Evolutionary conservation across 2,113 vertebrate genomes (phyloP), one percentile per base, ranked within the genome.

Genomic region (Lethenteron reissneri): DNA sequence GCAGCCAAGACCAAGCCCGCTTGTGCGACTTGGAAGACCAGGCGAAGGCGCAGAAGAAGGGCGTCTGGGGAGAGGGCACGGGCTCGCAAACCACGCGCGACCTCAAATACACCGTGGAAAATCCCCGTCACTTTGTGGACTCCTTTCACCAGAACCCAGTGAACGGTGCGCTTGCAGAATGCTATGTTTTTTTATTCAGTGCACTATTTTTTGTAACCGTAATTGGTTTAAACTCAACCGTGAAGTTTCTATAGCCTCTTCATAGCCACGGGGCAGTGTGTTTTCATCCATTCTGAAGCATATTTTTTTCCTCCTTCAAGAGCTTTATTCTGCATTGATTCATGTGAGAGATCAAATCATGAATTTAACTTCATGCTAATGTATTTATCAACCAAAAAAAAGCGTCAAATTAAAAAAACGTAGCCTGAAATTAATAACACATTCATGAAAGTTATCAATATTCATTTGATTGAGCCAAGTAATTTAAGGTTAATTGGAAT

Each of bases 131-230:
- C 81, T 97, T 89, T 4, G 90, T 99, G 58, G 94, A 99, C 77
- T 89, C 94, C 1, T 78, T 88, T 81, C 94, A 97, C 77, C 94
- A 97, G 83, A 97, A 92, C 72, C 94, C 94, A 0, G 85, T 95
- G 70, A 99, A 96, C 0, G 94, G 94, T 97, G 77, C 83, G 81
- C 7, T 1, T 41, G 41, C 41, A 41, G 41, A 41, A 41, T 41
- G 41, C 41, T 41, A 41, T 7, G 3, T 41, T 41, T 41, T 41
- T n/a, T 68, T 15, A 19, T 15, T 68, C 15, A 68, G 13, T 71
- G 56, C 12, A 71, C 14, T 57, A 71, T 25, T 9, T 15, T 17
- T 41, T 56, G 8, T 56, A 19, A n/a, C 9, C 12, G 64, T 69
- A 64, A 64, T 64, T 15, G 62, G 19, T 64, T 41, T 41, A 41